Percentiles rank a stretch among this genome's conserved stretches.
Evolutionary conservation across 2,888 invertebrate species (phyloP).

Genomic region (Pharmacophagus antenor): DNA sequence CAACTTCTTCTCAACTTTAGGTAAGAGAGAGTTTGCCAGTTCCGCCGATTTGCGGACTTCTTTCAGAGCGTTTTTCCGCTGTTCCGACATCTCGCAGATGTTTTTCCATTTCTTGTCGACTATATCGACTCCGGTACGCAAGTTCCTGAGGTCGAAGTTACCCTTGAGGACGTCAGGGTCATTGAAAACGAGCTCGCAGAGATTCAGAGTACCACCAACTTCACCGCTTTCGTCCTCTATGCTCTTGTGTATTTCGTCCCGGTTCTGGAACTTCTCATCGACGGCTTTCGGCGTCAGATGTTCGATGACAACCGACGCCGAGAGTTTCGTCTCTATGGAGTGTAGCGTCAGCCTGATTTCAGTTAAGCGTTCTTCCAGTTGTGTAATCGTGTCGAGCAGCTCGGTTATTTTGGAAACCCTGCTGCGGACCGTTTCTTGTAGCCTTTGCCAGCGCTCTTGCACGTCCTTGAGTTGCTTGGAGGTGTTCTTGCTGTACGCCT

Average conservation of each 20-base stretch:
- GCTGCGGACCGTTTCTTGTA: constrained; percentile 83
- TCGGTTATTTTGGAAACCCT: constrained; percentile 87
- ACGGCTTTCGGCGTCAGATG: constrained; percentile 83
- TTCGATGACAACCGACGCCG: constrained; percentile 85
- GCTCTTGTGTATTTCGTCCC: constrained; percentile 86
- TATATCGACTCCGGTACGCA: constrained; percentile 84
- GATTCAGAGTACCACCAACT: constrained; percentile 88
- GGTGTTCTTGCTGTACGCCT: constrained; percentile 71
- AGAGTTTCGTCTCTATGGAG: constrained; percentile 85
- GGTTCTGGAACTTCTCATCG: constrained; percentile 85
- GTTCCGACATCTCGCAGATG: constrained; percentile 87
- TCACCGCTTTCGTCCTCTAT: constrained; percentile 89
- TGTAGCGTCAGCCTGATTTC: constrained; percentile 87
- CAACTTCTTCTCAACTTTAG: constrained; percentile 82
- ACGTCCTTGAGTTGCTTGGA: constrained; percentile 82
- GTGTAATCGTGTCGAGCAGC: constrained; percentile 85
- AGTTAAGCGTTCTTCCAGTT: constrained; percentile 86
- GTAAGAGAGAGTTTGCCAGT: constrained; percentile 82
- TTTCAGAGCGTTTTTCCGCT: constrained; percentile 72
- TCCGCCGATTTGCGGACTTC: constrained; percentile 83
- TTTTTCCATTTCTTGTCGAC: constrained; percentile 90
- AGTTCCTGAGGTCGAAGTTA: constrained; percentile 85
- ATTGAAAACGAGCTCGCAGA: constrained; percentile 88
- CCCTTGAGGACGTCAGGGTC: constrained; percentile 87
- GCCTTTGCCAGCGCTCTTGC: constrained; percentile 84